Percentiles rank a stretch among this genome's conserved stretches.
phyloP scores from a whole-genome alignment of 2,797 vertebrate genomes.

The Oreortyx pictus region DNA sequence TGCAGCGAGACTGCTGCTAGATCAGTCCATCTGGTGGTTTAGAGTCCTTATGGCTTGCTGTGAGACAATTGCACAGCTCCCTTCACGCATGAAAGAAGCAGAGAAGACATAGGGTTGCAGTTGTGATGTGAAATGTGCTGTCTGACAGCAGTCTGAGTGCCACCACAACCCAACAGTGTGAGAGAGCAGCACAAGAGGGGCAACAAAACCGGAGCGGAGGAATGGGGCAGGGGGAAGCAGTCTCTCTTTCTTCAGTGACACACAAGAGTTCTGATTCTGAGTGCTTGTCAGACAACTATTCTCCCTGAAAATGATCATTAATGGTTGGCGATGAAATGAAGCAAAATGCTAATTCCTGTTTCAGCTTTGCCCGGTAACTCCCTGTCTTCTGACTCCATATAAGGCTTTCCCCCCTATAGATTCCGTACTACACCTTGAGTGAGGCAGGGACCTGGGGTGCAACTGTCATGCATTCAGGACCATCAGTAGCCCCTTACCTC shows the following conservation, averaged over 20 bases:
- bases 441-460: background rate
- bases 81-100: background rate
- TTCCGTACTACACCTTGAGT: background rate
- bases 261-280: rapidly evolving
- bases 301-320: background rate
- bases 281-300: rapidly evolving
- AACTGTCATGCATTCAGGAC: background rate
- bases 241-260: background rate
- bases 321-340: background rate
- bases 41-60: conserved; percentile 15
- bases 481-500: background rate
- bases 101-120: background rate
- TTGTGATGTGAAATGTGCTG: background rate
- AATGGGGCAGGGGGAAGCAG: background rate
- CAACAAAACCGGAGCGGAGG: background rate
- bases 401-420: background rate
- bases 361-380: background rate
- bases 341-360: background rate
- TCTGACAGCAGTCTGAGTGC: background rate
- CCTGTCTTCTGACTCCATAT: background rate
- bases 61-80: background rate
- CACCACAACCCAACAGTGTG: background rate
- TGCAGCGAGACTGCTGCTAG: background rate
- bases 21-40: conserved; percentile 27
- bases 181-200: background rate